Base-by-base conservation (phyloP, 2,113 vertebrate species). In the Ariopsis seemanni region DNA sequence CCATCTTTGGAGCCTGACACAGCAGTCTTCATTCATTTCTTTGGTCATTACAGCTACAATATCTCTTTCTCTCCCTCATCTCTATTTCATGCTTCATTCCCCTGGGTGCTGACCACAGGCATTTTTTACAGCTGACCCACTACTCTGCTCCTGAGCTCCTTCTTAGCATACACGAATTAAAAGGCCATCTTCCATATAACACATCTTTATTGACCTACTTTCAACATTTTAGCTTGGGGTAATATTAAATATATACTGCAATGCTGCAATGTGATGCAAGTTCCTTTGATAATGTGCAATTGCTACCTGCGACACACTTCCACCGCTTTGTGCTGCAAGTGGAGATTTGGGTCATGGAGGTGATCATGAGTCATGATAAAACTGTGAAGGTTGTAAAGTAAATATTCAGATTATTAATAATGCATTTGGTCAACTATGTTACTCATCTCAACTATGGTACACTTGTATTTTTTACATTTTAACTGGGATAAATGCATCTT, bases 81-180 rank as follows among this genome's bases (percentile, higher is more conserved):
- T 82, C 1, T 62, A 15, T 50, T 42, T 53, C 62, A 50, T 90
- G 80, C 72, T 79, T 50, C 58, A 67, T 52, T 80, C 89, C 89
- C 87, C 84, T 18, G 90, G 80, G 89, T 89, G 89, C 89, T 92
- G 92, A 94, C 92, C 88, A 14, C 52, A 85, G 86, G 71, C 15
- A 53, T 53, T 77, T 93, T 90, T 91, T 87, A 85, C 20, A 0
- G 82, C 79, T 89, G 87, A 89, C 87, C 87, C 20, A 4, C 80
- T 88, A 27, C 81, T 87, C 78, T 62, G 57, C 82, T 83, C 55
- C 82, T 83, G 84, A 79, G 74, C 60, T 84, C 74, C 82, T 22
- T 67, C 53, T 58, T 27, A 58, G 30, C 75, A 87, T 58, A 75
- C 7, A 69, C 8, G 60, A 57, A 84, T 85, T 71, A 86, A 57